A percentile compares a stretch with the other conserved stretches of the same genome.
Evolutionary conservation across 2,888 invertebrate species (phyloP).

Genomic region (Baccha elongata): DNA sequence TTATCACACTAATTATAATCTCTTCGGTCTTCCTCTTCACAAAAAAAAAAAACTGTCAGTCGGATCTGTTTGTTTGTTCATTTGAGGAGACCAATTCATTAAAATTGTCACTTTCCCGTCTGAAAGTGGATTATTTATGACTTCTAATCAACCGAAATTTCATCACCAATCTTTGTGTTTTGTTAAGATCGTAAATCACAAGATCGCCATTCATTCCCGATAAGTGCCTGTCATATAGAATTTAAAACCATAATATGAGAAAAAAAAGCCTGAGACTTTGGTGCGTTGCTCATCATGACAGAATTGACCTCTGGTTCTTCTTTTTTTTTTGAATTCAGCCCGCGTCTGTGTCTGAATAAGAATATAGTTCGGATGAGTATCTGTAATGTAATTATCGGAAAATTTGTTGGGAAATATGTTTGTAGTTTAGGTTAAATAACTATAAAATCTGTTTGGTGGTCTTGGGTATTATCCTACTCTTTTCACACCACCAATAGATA

Average conservation of each 20-base stretch:
- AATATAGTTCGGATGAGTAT: background rate
- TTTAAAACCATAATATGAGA: background rate
- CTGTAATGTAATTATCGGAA: constrained; percentile 49
- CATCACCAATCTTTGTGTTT: constrained; percentile 45
- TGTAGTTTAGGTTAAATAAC: constrained; percentile 19
- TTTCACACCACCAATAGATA: no score
- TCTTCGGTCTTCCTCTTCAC: constrained; percentile 25
- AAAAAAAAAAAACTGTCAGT: constrained; percentile 11
- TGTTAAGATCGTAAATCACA: constrained; percentile 66
- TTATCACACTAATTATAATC: constrained; percentile 63
- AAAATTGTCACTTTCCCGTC: constrained; percentile 68
- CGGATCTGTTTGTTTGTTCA: constrained; percentile 12
- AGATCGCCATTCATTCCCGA: constrained; percentile 65
- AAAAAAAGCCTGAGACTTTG: background rate
- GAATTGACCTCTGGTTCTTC: constrained; percentile 21
- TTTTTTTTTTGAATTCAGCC: background rate
- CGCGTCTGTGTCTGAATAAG: background rate
- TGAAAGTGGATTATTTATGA: constrained; percentile 61
- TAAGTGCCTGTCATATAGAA: constrained; percentile 59
- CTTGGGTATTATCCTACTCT: no score
- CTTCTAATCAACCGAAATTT: constrained; percentile 69
- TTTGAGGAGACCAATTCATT: constrained; percentile 64
- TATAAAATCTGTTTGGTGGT: background rate
- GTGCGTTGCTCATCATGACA: constrained; percentile 13
- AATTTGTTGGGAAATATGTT: constrained; percentile 35